A percentile compares a stretch with the other conserved stretches of the same genome.
Conservation (phyloP, 2,113 vertebrate species). For the Ciconia stormi region DNA sequence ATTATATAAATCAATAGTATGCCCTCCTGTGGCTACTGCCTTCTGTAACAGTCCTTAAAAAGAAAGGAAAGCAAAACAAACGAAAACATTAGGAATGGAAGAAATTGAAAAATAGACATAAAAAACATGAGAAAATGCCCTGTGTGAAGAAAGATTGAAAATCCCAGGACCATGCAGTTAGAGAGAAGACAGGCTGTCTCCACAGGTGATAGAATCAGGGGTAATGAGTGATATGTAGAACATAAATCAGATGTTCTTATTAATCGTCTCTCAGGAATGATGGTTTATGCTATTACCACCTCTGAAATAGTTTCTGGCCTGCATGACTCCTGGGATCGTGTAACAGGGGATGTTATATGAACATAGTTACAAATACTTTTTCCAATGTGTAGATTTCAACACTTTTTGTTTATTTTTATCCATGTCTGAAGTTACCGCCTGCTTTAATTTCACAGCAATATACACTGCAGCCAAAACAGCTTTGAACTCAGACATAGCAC, state of each 20-base stretch:
- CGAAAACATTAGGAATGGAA: not conserved
- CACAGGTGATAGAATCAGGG: not conserved
- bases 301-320: not conserved
- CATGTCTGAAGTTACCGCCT: not conserved
- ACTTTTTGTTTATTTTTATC: slow-evolving; percentile 1
- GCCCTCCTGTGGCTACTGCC: not conserved
- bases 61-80: not conserved
- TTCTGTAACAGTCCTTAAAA: not conserved
- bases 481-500: not conserved
- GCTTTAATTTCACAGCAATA: slow-evolving; percentile 2
- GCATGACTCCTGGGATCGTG: not conserved
- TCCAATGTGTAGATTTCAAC: not conserved
- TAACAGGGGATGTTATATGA: not conserved
- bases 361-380: not conserved
- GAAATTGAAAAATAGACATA: not conserved
- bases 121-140: not conserved
- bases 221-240: not conserved
- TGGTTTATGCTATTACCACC: not conserved
- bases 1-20: not conserved
- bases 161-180: not conserved
- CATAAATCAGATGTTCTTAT: not conserved
- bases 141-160: not conserved
- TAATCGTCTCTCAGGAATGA: not conserved
- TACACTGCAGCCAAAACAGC: not conserved
- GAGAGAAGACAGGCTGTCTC: not conserved